Conservation (phyloP, 2,888 invertebrate species). For the Drosophila testacea region DNA sequence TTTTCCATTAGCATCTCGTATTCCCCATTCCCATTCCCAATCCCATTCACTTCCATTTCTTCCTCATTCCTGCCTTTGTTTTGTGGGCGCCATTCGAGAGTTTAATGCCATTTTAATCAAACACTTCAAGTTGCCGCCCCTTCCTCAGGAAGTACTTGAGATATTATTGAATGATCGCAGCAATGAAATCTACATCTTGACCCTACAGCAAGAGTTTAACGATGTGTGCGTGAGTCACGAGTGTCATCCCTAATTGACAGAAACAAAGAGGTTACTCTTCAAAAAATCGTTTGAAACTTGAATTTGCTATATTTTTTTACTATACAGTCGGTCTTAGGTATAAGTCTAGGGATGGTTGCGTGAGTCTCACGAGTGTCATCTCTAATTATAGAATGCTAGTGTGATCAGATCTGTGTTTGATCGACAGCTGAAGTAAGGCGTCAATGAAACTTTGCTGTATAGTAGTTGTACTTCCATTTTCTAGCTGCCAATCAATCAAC, state of each 20-base stretch:
- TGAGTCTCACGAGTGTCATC: background rate
- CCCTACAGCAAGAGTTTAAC: background rate
- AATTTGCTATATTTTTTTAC: too few species aligned
- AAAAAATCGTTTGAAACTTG: too few species aligned
- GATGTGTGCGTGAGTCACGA: background rate
- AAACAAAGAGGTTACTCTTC: too few species aligned
- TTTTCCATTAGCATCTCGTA: conserved; percentile 18
- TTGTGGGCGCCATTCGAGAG: conserved; percentile 35
- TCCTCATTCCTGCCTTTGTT: conserved; percentile 1
- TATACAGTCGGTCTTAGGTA: background rate
- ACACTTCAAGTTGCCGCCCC: conserved; percentile 1
- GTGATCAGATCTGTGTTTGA: conserved; percentile 9
- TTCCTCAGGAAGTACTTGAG: conserved; percentile 18
- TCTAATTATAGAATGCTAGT: background rate
- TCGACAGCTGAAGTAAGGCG: conserved; percentile 1
- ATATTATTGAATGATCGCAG: conserved; percentile 6
- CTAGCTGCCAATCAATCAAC: conserved; percentile 9
- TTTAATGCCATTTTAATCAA: conserved; percentile 46
- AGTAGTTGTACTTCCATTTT: conserved; percentile 4
- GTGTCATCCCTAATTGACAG: background rate
- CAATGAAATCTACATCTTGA: background rate
- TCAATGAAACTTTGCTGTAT: conserved; percentile 1
- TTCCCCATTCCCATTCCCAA: background rate
- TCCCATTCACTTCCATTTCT: background rate
- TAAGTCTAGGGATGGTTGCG: background rate